Base-by-base conservation (phyloP, 1,140 invertebrate species). In the Mycetomoellerius zeteki region DNA sequence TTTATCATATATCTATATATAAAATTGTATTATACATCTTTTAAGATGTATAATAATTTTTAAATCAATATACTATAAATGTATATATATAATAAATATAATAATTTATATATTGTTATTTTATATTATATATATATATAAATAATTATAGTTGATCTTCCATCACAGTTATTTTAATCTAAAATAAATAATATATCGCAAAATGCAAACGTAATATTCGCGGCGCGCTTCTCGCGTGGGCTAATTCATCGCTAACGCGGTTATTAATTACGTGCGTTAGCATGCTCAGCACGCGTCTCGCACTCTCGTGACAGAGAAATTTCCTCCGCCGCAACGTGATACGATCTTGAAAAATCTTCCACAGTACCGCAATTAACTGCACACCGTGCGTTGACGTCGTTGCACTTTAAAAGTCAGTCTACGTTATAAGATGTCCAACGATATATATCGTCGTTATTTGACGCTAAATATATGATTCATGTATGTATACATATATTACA, bases 341-440 rank as follows among this genome's bases (percentile, higher is more conserved):
- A 82, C 37, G 24, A 82, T 82, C 80, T 72, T 82, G 69, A 84
- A 84, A 84, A 84, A 84, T 84, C 54, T 84, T 84, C 80, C 69
- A 84, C 24, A 37, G 52, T 60, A 60, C 52, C 24, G 52, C 80
- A 60, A 72, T 82, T 82, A 82, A 47, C 24, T 56, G 52, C 78
- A 81, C 64, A 52, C 8, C 30, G 77, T 64, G 21, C 58, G 37
- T 77, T 82, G 33, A 82, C 80, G 69, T 58, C 21, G 52, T 47
- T 43, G 37, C 50, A 30, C 71, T n/a, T 43, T 78, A 78, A 65
- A 47, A 27, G 24, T 30, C 4, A 50, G 19, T 10, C 19, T 19
- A 33, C 27, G 16, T 4, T 30, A 27, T 54, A 37, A n/a, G 47
- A 56, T 81, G 37, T 80, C 69, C 8, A 16, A 33, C 47, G 47